Conservation (phyloP, 2,888 invertebrate genomes). For the Aplocera efformata region DNA sequence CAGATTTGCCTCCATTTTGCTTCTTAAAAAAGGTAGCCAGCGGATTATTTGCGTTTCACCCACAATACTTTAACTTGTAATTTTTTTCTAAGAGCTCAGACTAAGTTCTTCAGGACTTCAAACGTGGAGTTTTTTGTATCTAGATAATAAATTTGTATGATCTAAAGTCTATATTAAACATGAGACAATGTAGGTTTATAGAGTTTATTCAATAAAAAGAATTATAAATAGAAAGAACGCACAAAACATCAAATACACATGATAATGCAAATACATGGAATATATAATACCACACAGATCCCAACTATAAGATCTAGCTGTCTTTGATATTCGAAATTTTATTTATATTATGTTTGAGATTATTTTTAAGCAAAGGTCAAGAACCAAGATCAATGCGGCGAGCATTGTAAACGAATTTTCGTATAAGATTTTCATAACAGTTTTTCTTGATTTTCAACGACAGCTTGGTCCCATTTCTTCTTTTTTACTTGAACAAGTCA, state of each 20-base stretch:
- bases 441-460: background rate
- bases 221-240: constrained; percentile 54
- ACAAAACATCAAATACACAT: constrained; percentile 60
- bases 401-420: too few species aligned
- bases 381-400: constrained; percentile 1
- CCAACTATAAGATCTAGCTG: constrained; percentile 35
- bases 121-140: too few species aligned
- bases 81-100: too few species aligned
- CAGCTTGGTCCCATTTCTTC: constrained; percentile 7
- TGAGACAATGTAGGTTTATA: constrained; percentile 31
- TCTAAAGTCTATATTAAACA: too few species aligned
- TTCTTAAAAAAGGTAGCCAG: too few species aligned
- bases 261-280: constrained; percentile 64
- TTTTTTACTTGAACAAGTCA: background rate
- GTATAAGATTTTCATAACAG: background rate
- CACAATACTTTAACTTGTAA: too few species aligned
- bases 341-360: too few species aligned
- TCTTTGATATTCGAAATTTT: constrained; percentile 16
- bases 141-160: too few species aligned
- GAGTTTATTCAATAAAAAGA: constrained; percentile 52
- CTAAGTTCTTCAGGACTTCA: too few species aligned
- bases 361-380: too few species aligned
- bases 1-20: too few species aligned
- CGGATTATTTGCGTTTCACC: too few species aligned
- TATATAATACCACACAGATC: constrained; percentile 49